phyloP scores from a whole-genome alignment of 23 tunicate genomes.

The Phallusia fumigata region DNA sequence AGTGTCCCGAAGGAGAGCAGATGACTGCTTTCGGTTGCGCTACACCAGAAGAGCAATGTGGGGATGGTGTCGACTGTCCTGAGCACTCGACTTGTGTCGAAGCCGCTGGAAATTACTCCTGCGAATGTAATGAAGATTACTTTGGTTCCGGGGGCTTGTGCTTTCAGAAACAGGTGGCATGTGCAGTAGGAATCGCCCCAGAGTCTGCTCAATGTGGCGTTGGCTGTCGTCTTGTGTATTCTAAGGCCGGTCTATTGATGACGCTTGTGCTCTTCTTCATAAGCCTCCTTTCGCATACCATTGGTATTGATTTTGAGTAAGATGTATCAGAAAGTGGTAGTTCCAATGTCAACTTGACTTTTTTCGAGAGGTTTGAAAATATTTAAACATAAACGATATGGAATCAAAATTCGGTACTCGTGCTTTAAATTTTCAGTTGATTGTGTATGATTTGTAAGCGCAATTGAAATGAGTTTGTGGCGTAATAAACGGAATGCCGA shows the following conservation, averaged over 20 bases:
- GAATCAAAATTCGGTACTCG: no score
- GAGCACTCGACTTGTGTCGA: slow-evolving; percentile 25
- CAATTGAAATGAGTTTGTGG: no score
- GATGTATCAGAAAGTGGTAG: no score
- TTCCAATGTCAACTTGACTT: no score
- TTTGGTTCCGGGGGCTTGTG: slow-evolving; percentile 35
- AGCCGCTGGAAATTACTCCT: slow-evolving; percentile 18
- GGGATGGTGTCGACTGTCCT: slow-evolving; percentile 20
- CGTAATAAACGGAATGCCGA: no score
- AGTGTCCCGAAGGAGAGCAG: slow-evolving; percentile 17
- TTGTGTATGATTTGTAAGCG: no score
- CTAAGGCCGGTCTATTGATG: not conserved
- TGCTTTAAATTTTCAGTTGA: no score
- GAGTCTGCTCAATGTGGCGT: slow-evolving; percentile 3
- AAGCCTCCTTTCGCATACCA: not conserved
- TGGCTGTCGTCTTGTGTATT: not conserved
- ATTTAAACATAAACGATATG: no score
- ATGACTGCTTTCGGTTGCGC: slow-evolving; percentile 21
- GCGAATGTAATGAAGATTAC: slow-evolving; percentile 33
- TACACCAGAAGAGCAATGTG: slow-evolving; percentile 27
- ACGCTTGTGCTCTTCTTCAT: slow-evolving; percentile 6
- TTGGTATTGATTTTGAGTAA: not conserved
- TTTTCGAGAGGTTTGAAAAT: no score
- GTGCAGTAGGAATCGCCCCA: slow-evolving; percentile 35
- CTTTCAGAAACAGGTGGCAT: slow-evolving; percentile 23